phyloP scores from a whole-genome alignment of 1,140 invertebrate species.

The Atta texana region DNA sequence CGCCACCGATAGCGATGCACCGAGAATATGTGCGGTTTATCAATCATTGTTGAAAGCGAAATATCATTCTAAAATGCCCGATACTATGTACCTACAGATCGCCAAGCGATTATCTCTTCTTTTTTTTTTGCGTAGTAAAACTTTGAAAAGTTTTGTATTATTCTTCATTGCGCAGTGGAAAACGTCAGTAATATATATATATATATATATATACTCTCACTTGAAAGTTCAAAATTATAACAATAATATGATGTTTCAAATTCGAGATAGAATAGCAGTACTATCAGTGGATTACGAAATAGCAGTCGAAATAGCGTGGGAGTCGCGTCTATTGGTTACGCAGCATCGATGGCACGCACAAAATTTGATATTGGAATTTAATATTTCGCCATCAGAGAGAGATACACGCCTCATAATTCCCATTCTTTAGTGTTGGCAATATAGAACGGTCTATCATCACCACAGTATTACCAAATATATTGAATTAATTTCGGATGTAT shows the following conservation, averaged over 20 bases:
- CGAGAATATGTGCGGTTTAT: slow-evolving; percentile 26
- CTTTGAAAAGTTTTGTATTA: background rate
- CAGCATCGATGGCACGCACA: background rate
- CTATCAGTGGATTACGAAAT: background rate
- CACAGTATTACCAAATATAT: slow-evolving; percentile 31
- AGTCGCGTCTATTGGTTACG: slow-evolving; percentile 18
- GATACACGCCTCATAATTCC: slow-evolving; percentile 32
- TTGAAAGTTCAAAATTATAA: background rate
- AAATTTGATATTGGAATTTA: slow-evolving; percentile 55
- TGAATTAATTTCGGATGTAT: slow-evolving; percentile 28
- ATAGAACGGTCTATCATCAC: background rate
- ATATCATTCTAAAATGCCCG: slow-evolving; percentile 13
- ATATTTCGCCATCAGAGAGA: slow-evolving; percentile 47
- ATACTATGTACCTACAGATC: background rate
- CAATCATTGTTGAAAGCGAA: slow-evolving; percentile 25
- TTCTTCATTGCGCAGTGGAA: background rate
- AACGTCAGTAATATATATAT: background rate
- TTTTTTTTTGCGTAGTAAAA: background rate
- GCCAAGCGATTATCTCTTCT: slow-evolving; percentile 2
- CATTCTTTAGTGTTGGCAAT: slow-evolving; percentile 21
- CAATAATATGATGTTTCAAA: background rate
- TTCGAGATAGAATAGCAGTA: background rate
- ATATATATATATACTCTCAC: background rate
- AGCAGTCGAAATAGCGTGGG: slow-evolving; percentile 22
- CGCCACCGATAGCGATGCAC: slow-evolving; percentile 33